Evolutionary conservation across 2,888 invertebrate genomes (phyloP).

Genomic region (Petrolisthes manimaculis): DNA sequence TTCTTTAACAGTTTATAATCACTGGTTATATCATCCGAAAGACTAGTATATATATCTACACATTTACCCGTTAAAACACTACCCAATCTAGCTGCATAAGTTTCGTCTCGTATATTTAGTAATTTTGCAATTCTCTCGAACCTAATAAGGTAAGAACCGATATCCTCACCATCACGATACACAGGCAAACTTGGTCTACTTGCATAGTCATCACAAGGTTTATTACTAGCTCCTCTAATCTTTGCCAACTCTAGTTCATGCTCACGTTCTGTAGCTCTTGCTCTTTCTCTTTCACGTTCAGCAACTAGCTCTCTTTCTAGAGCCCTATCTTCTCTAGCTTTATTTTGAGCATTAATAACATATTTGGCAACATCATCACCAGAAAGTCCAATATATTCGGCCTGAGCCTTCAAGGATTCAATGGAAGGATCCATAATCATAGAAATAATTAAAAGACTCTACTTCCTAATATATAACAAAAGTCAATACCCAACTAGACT

Average conservation of each 20-base stretch:
- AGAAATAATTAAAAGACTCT: background rate
- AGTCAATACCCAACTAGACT: background rate
- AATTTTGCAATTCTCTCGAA: background rate
- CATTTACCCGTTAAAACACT: background rate
- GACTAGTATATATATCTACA: slow-evolving; percentile 8
- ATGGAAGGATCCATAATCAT: background rate
- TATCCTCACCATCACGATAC: background rate
- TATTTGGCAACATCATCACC: background rate
- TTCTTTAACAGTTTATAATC: slow-evolving; percentile 26
- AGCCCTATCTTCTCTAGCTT: background rate
- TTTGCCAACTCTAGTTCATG: background rate
- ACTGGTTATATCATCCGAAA: slow-evolving; percentile 1
- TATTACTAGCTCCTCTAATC: background rate
- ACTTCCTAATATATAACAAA: background rate
- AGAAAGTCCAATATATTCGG: background rate
- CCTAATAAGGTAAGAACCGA: background rate
- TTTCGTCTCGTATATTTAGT: background rate
- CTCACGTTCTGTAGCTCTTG: background rate
- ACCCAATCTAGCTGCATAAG: background rate
- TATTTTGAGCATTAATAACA: background rate
- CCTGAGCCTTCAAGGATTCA: background rate
- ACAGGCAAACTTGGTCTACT: background rate
- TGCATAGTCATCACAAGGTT: background rate
- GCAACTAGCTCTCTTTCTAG: background rate
- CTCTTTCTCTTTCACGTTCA: too few species aligned